Evolutionary conservation across 2,113 vertebrate genomes (phyloP), one percentile per base, ranked within the genome.

Genomic region (Callaeas wilsoni): DNA sequence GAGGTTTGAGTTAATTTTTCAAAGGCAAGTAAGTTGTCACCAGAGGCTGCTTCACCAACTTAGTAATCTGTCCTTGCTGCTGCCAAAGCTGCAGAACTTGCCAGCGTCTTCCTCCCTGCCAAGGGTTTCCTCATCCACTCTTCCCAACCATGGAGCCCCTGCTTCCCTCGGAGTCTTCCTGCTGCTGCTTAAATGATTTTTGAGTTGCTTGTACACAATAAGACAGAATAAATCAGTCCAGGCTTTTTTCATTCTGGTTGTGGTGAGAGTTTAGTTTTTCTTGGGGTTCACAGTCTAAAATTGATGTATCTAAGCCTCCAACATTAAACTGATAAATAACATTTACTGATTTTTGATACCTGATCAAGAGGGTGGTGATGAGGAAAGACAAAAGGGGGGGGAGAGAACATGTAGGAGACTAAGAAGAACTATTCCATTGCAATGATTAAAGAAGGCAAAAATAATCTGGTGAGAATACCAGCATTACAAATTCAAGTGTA

Each of bases 1-100:
- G 71, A 76, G 23, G 33, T 55, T 71, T n/a, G 49, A 95, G 67
- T 53, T 59, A 22, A 74, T 75, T 78, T 65, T 77, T 87, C 70
- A 87, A 81, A 84, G 55, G 13, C 52, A 62, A 81, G 15, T 57
- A 62, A 53, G 42, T 13, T 78, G 69, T 71, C 93, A 91, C 60
- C 59, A 77, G 41, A 86, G 59, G 71, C 63, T 63, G 30, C 37
- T 80, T 68, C 73, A 91, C 7, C 41, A 91, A 27, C 37, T 73
- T 74, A 26, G 6, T n/a, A 33, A 53, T 49, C 32, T 74, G 25
- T 46, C 39, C 64, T 60, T 57, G 59, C 68, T 94, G 81, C 60
- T 91, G 84, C 50, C 64, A 76, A 64, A 86, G 49, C 29, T 27
- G 46, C 3, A 1, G 84, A 69, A 50, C 18, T 62, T 53, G 8